These are phyloP conservation scores for Cydia fagiglandana DNA, from an alignment of 1,140 invertebrate species.

Conservation along the genomic window DNA sequence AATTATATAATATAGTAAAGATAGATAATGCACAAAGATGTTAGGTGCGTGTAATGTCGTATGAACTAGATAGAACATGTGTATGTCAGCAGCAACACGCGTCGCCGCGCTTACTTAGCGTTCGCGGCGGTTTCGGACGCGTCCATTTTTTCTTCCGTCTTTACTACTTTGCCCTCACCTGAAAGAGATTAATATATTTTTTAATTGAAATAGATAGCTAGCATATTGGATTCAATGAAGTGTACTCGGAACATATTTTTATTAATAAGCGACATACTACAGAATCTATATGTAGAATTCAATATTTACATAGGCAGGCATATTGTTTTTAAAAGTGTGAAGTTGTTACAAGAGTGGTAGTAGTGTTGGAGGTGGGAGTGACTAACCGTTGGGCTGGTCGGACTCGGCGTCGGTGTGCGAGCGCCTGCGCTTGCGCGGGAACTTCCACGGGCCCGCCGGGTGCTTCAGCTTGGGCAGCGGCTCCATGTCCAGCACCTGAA, in stretches of 20 bases:
- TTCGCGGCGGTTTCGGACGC: conserved; percentile 50
- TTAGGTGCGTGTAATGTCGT: conserved; percentile 4
- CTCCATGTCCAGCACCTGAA: conserved; percentile 77
- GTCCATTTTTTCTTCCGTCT: conserved; percentile 75
- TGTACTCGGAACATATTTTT: too few species aligned
- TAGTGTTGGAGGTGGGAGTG: too few species aligned
- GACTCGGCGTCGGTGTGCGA: conserved; percentile 71
- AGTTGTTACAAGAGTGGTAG: too few species aligned
- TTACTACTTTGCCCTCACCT: conserved; percentile 77
- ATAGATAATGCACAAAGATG: conserved; percentile 7
- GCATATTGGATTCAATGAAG: too few species aligned
- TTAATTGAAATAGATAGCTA: not conserved
- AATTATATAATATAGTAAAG: not conserved
- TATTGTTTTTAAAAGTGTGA: too few species aligned
- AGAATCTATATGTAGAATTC: not conserved
- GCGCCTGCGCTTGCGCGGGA: conserved; percentile 77
- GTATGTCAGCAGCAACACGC: conserved; percentile 17
- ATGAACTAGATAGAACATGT: conserved; percentile 7
- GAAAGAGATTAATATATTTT: conserved; percentile 37
- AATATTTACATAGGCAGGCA: too few species aligned
- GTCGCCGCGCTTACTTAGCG: conserved; percentile 50
- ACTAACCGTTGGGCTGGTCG: conserved; percentile 65
- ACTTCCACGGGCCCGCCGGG: conserved; percentile 67
- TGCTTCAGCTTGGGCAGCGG: conserved; percentile 73
- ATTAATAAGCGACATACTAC: not conserved